Evolutionary conservation across 2,888 invertebrate genomes (phyloP).

Genomic region (Neuroscelio doddi): DNA sequence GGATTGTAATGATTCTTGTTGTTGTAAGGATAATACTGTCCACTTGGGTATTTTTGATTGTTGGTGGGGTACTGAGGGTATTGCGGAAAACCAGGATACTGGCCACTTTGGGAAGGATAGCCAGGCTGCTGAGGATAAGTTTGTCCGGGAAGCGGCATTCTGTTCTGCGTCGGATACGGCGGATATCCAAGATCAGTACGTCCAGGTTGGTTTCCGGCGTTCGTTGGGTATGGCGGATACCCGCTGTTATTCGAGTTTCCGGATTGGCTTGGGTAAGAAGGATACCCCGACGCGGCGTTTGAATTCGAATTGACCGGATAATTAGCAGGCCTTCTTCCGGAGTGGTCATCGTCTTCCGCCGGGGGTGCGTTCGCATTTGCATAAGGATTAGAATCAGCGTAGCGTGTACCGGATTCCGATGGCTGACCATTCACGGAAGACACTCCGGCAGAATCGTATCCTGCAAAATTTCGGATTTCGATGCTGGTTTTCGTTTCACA

Average conservation of each 20-base stretch:
- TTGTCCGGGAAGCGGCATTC: constrained; percentile 61
- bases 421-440: constrained; percentile 63
- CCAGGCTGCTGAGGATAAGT: constrained; percentile 40
- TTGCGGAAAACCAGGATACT: constrained; percentile 41
- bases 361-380: constrained; percentile 67
- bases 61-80: constrained; percentile 54
- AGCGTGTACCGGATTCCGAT: constrained; percentile 44
- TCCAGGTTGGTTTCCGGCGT: constrained; percentile 36
- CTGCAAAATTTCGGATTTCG: constrained; percentile 58
- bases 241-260: constrained; percentile 47
- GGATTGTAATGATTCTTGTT: constrained; percentile 51
- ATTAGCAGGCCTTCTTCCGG: constrained; percentile 35
- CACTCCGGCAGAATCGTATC: constrained; percentile 65
- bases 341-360: constrained; percentile 48
- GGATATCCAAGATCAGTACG: constrained; percentile 58
- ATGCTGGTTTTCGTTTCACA: constrained; percentile 5
- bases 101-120: constrained; percentile 23
- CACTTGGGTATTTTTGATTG: constrained; percentile 49
- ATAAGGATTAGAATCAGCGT: constrained; percentile 61
- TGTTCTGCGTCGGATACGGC: constrained; percentile 62
- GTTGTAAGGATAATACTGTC: constrained; percentile 52
- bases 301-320: constrained; percentile 52
- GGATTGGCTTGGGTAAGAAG: constrained; percentile 55
- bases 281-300: constrained; percentile 58
- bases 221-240: constrained; percentile 54